These are phyloP conservation scores for Ptychodera flava DNA, from an alignment of 35 echinoderm and acorn worm genomes.

Conservation along the genomic window DNA sequence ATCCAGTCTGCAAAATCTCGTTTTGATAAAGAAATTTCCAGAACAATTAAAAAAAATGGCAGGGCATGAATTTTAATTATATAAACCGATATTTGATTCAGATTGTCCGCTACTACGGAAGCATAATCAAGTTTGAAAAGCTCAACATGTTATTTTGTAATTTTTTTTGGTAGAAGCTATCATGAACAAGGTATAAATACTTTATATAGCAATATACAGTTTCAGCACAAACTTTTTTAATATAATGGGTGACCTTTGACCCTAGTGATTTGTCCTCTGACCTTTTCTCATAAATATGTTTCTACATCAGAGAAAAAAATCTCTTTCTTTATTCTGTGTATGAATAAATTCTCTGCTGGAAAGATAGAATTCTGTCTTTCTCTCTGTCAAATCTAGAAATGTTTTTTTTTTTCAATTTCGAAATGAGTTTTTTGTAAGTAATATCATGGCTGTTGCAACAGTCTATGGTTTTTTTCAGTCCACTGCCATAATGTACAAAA, in stretches of 20 bases:
- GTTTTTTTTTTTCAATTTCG: background rate
- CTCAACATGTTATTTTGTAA: too few relatives aligned
- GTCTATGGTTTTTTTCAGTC: too few relatives aligned
- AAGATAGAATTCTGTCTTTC: background rate
- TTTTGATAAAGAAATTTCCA: too few relatives aligned
- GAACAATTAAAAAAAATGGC: too few relatives aligned
- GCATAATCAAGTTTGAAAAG: too few relatives aligned
- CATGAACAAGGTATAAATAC: background rate
- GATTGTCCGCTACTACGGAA: too few relatives aligned
- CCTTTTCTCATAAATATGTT: background rate
- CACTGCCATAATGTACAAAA: background rate
- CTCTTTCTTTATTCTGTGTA: background rate
- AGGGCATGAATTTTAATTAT: too few relatives aligned
- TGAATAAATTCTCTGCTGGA: background rate
- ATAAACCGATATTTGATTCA: too few relatives aligned
- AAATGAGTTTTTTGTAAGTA: background rate
- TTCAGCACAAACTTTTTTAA: background rate
- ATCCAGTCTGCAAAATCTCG: too few relatives aligned
- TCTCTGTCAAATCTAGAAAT: background rate
- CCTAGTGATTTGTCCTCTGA: background rate
- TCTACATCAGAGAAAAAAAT: background rate
- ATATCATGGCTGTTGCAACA: background rate
- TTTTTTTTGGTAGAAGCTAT: background rate
- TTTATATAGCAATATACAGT: background rate
- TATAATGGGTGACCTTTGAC: background rate